Evolutionary conservation across 2,888 invertebrate genomes (phyloP).

Genomic region (Drosophila glabriapex): DNA sequence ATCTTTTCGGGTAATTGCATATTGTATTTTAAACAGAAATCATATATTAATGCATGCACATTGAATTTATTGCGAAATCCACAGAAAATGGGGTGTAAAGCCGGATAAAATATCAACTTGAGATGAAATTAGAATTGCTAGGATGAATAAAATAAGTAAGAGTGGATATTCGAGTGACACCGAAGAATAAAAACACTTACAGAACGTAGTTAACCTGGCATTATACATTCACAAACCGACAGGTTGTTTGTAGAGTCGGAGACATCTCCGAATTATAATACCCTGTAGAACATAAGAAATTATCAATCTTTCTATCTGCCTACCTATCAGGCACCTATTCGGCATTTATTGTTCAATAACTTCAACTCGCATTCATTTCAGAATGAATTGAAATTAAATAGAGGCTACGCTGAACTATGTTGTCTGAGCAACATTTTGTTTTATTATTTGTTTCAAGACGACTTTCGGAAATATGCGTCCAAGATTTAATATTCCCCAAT

Average conservation of each 20-base stretch:
- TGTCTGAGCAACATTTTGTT: not conserved
- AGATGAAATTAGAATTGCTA: not conserved
- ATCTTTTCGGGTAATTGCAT: constrained; percentile 47
- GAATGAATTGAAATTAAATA: not conserved
- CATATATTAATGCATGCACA: constrained; percentile 43
- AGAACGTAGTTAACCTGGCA: fast-evolving
- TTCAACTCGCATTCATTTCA: not conserved
- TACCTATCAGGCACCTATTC: not conserved
- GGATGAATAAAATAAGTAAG: not conserved
- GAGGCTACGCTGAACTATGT: too few relatives aligned
- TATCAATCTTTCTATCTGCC: not conserved
- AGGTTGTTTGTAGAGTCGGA: not conserved
- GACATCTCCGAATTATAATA: not conserved
- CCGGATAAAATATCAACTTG: not conserved
- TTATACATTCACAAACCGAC: not conserved
- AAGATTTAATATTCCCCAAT: not conserved
- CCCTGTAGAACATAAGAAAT: not conserved
- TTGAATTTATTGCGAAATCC: not conserved
- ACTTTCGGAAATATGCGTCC: not conserved
- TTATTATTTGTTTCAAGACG: not conserved
- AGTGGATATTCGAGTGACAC: not conserved
- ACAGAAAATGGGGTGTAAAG: not conserved
- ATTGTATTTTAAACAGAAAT: constrained; percentile 41
- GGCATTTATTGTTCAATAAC: not conserved
- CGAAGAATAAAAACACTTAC: not conserved